Evolutionary conservation across 2,113 vertebrate genomes (phyloP), one percentile per base, ranked within the genome.

Genomic region (Chaetorhynchus papuensis): DNA sequence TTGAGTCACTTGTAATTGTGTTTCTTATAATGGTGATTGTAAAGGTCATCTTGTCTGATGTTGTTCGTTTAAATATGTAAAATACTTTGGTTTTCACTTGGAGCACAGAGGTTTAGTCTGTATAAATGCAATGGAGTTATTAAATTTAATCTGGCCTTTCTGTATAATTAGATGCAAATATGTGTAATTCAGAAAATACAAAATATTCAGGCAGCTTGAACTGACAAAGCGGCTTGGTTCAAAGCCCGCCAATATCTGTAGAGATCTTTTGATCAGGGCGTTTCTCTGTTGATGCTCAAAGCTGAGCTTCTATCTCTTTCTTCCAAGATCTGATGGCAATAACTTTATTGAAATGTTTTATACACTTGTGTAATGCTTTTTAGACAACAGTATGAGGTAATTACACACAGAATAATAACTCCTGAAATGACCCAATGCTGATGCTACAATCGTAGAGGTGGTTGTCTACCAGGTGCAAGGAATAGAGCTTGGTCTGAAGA

Each of bases 1-100:
- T 97, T 94, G 68, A 97, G 90, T 95, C 83, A 88, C 86, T 95
- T 92, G 88, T 86, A 94, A 78, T 96, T 95, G 88, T 95, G 72
- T 82, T 96, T 84, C 83, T 90, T 83, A 41, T 74, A 92, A 90
- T 53, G 77, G 84, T 95, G 92, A 87, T 94, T 91, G 94, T 93
- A 95, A 96, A 96, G 97, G 96, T 95, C 95, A 82, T 94, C 71
- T 95, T 94, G 78, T 94, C 88, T 89, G 76, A 20, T 83, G 61
- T 12, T 90, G 21, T 86, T 90, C 65, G 59, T 72, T 90, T 94
- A 89, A 74, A 79, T 81, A 59, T 54, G 41, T 83, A 93, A 91
- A 87, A 75, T 82, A 53, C 52, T 90, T 91, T 35, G 39, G n/a
- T 84, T 90, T 94, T 82, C 45, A 49, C 31, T 91, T 68, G 31